These are phyloP conservation scores for Aurelia sp. DNA, from an alignment of 30 jellyfish, hydroid and myxozoan species.

Conservation along the genomic window DNA sequence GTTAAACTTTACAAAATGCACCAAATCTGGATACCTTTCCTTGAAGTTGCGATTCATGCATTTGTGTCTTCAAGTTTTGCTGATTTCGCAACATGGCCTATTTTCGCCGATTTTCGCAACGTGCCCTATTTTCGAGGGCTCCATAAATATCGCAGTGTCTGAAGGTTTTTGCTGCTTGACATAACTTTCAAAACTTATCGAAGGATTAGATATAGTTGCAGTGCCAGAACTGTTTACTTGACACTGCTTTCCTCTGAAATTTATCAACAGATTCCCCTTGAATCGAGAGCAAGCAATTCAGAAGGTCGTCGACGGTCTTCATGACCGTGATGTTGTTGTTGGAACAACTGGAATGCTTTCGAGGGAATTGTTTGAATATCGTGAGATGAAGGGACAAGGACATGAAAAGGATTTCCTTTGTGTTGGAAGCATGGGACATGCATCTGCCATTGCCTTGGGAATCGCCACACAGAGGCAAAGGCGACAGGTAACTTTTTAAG, in stretches of 20 bases:
- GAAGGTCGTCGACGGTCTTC: conserved; percentile 72
- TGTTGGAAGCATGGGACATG: conserved; percentile 99
- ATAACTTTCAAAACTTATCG: too few species aligned
- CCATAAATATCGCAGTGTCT: too few species aligned
- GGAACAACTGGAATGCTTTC: conserved; percentile 99
- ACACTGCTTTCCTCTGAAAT: neutral
- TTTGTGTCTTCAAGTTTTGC: too few species aligned
- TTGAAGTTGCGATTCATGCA: too few species aligned
- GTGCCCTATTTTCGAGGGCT: too few species aligned
- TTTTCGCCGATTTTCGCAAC: too few species aligned
- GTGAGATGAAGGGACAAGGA: conserved; percentile 91
- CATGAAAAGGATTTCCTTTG: conserved; percentile 97
- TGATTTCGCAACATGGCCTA: too few species aligned
- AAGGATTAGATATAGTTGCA: too few species aligned
- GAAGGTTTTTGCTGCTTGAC: too few species aligned
- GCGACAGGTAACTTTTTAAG: conserved; percentile 76
- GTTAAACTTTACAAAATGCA: too few species aligned
- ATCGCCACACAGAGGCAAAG: conserved; percentile 89
- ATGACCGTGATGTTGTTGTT: conserved; percentile 98
- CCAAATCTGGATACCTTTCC: too few species aligned
- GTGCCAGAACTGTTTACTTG: too few species aligned
- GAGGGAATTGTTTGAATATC: conserved; percentile 93
- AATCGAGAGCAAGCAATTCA: conserved; percentile 94
- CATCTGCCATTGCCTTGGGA: conserved; percentile 99
- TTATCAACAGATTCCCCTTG: conserved; percentile 77